phyloP scores from a whole-genome alignment of 1,140 invertebrate species.

The Hestina assimilis region DNA sequence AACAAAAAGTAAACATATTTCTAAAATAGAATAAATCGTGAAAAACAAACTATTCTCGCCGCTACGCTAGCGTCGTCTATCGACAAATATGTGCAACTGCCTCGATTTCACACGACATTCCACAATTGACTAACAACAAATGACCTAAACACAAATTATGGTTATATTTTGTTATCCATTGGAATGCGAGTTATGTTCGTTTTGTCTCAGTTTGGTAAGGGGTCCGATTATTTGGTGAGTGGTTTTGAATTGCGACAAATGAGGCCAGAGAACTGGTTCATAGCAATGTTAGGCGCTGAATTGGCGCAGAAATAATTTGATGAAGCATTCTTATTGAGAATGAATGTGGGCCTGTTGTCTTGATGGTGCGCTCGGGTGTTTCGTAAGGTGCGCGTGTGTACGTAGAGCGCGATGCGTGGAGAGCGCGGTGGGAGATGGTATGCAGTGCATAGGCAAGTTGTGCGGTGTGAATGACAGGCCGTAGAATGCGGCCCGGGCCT shows the following conservation, averaged over 20 bases:
- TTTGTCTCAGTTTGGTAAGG: conserved; percentile 45
- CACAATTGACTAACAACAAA: conserved; percentile 79
- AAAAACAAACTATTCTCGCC: conserved; percentile 75
- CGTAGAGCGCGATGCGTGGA: conserved; percentile 49
- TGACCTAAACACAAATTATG: conserved; percentile 78
- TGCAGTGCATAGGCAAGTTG: conserved; percentile 76
- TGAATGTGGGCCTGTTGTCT: conserved; percentile 39
- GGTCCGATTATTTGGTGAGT: conserved; percentile 47
- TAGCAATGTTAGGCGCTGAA: conserved; percentile 56
- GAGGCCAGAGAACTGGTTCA: conserved; percentile 67
- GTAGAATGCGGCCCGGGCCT: conserved; percentile 75
- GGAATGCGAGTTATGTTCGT: conserved; percentile 53
- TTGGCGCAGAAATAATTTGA: conserved; percentile 64
- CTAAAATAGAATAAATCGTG: conserved; percentile 70
- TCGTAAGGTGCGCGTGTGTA: conserved; percentile 61
- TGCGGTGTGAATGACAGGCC: conserved; percentile 77
- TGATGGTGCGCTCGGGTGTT: conserved; percentile 48
- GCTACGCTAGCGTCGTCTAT: conserved; percentile 73
- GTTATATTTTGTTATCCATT: conserved; percentile 75
- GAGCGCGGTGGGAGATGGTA: conserved; percentile 69
- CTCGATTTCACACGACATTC: conserved; percentile 79
- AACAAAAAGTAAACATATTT: conserved; percentile 60
- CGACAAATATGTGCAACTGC: conserved; percentile 69
- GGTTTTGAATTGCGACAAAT: conserved; percentile 50
- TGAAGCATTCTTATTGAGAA: conserved; percentile 52